Evolutionary conservation across 2,113 vertebrate species (phyloP).

Genomic region (Sebastes schlegelii): DNA sequence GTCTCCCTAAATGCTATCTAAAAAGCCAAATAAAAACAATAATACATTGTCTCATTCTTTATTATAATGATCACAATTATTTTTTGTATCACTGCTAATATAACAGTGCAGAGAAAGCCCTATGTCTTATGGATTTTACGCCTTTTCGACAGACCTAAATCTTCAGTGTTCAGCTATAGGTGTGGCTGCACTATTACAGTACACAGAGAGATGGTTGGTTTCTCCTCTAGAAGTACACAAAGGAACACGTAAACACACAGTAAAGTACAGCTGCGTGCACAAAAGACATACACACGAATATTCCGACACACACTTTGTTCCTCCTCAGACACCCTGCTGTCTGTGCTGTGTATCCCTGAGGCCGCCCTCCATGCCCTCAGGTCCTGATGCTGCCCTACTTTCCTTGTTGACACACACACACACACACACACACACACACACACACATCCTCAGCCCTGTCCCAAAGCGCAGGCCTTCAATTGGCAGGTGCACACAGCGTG

Average conservation of each 20-base stretch:
- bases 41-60: background rate
- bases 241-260: slow-evolving; percentile 1
- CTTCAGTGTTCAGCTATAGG: background rate
- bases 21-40: background rate
- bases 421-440: slow-evolving; percentile 19
- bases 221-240: background rate
- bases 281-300: slow-evolving; percentile 1
- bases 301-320: slow-evolving; percentile 20
- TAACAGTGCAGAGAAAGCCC: background rate
- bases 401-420: slow-evolving; percentile 27
- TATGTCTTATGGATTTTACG: too few species aligned
- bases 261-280: background rate
- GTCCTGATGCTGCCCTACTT: slow-evolving; percentile 73
- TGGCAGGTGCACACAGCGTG: slow-evolving; percentile 74
- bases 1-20: background rate
- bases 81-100: background rate
- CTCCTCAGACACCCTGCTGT: slow-evolving; percentile 45
- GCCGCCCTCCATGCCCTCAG: slow-evolving; percentile 37
- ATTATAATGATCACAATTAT: too few species aligned
- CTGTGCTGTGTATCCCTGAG: slow-evolving; percentile 48
- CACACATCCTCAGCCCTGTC: slow-evolving; percentile 14
- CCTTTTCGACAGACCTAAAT: background rate
- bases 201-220: background rate
- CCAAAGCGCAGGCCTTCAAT: slow-evolving; percentile 61
- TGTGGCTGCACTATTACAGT: slow-evolving; percentile 1